Evolutionary conservation across 1,140 invertebrate species (phyloP).

Genomic region (Drosophila azteca): DNA sequence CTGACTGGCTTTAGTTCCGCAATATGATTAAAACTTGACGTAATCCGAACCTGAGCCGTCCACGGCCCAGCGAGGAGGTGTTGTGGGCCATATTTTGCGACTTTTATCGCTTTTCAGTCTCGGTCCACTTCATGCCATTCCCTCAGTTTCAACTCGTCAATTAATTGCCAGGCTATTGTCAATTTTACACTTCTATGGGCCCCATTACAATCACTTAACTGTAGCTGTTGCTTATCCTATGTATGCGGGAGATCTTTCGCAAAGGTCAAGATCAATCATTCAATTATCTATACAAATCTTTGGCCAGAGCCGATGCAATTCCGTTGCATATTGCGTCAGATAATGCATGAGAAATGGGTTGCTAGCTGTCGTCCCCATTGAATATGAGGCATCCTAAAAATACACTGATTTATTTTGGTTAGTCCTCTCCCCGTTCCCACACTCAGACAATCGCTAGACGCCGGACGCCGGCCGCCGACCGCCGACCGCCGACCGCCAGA

Average conservation of each 20-base stretch:
- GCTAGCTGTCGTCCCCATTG: conserved; percentile 3
- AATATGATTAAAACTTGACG: conserved; percentile 75
- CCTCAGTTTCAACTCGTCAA: conserved; percentile 18
- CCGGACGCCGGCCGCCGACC: neutral
- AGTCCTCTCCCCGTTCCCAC: conserved; percentile 1
- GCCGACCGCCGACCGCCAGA: neutral
- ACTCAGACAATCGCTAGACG: conserved; percentile 36
- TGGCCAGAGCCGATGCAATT: conserved; percentile 19
- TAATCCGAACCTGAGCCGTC: conserved; percentile 58
- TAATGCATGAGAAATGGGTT: conserved; percentile 19
- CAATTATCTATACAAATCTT: neutral
- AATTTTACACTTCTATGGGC: conserved; percentile 49
- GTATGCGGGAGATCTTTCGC: neutral
- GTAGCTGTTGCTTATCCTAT: conserved; percentile 27
- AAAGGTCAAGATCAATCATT: conserved; percentile 38
- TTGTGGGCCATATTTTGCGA: conserved; percentile 51
- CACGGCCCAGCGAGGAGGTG: conserved; percentile 29
- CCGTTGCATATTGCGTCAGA: conserved; percentile 38
- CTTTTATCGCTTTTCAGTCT: conserved; percentile 42
- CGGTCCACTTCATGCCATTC: neutral
- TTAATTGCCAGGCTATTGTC: conserved; percentile 22
- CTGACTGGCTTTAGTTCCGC: conserved; percentile 68
- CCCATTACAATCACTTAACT: conserved; percentile 39
- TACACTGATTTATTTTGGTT: conserved; percentile 33
- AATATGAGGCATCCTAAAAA: conserved; percentile 42